A percentile compares a stretch with the other conserved stretches of the same genome.
Evolutionary conservation across 2,888 invertebrate genomes (phyloP).

Genomic region (Oxytorus armatus): DNA sequence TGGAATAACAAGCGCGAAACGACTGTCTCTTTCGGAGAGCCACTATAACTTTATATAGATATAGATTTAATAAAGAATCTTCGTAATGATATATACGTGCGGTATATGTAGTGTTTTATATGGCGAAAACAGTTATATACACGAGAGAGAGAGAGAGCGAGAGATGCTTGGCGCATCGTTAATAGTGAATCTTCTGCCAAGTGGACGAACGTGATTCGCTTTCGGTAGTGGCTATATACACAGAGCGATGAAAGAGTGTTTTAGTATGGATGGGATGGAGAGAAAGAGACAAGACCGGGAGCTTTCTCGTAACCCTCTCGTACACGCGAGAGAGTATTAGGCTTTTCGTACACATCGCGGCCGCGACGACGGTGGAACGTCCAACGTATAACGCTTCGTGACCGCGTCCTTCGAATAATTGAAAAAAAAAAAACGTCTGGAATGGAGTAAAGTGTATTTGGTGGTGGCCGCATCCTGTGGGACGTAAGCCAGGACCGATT

Average conservation of each 20-base stretch:
- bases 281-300: background rate
- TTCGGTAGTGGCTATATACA: constrained; percentile 47
- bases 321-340: constrained; percentile 33
- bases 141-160: constrained; percentile 38
- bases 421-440: constrained; percentile 57
- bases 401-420: constrained; percentile 49
- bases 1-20: constrained; percentile 46
- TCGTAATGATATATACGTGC: constrained; percentile 14
- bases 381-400: constrained; percentile 33
- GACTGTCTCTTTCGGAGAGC: constrained; percentile 15
- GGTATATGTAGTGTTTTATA: constrained; percentile 9
- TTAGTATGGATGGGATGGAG: constrained; percentile 17
- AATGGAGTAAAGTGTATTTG: constrained; percentile 33
- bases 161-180: constrained; percentile 59
- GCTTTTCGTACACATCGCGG: constrained; percentile 32
- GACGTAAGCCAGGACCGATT: constrained; percentile 50
- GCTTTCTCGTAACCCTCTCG: constrained; percentile 5
- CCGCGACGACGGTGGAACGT: constrained; percentile 7
- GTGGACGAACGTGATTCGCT: constrained; percentile 66
- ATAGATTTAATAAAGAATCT: background rate
- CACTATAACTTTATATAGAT: background rate
- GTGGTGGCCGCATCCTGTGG: constrained; percentile 7
- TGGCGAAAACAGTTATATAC: constrained; percentile 31
- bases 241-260: constrained; percentile 14
- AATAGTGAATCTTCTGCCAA: constrained; percentile 66